These are phyloP conservation scores for Glaucomys volans DNA, from an alignment of 2,113 vertebrate species.

Conservation along the genomic window DNA sequence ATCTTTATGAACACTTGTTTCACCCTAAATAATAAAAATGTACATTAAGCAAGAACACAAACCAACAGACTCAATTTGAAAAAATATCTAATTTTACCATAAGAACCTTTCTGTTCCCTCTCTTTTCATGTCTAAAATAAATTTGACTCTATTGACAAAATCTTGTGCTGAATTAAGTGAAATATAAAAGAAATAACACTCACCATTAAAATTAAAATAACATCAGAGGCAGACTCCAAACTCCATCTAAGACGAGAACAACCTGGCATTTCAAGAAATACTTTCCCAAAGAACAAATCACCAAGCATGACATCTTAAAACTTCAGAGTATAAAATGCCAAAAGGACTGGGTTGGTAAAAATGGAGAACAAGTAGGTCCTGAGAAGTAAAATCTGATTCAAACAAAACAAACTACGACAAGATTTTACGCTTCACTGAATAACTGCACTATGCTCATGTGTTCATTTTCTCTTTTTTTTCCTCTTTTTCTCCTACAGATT, in stretches of 20 bases:
- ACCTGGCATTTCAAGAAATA: slow-evolving; percentile 48
- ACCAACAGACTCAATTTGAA: slow-evolving; percentile 40
- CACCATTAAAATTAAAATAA: slow-evolving; percentile 53
- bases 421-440: not conserved
- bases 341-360: slow-evolving; percentile 41
- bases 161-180: slow-evolving; percentile 20
- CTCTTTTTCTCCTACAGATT: slow-evolving; percentile 51
- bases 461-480: not conserved
- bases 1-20: slow-evolving; percentile 65
- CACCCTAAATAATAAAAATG: slow-evolving; percentile 53
- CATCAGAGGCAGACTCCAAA: not conserved
- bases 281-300: slow-evolving; percentile 77
- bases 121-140: slow-evolving; percentile 58
- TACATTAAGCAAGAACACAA: slow-evolving; percentile 58
- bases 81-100: slow-evolving; percentile 59
- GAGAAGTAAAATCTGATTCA: slow-evolving; percentile 48
- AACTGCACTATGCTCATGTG: not conserved
- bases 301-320: slow-evolving; percentile 45
- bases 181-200: not conserved
- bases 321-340: slow-evolving; percentile 27
- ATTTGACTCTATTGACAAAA: slow-evolving; percentile 57
- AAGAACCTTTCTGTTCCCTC: slow-evolving; percentile 37
- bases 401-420: slow-evolving; percentile 31
- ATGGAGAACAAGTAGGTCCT: not conserved
- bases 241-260: slow-evolving; percentile 29